Percentiles rank a stretch among this genome's conserved stretches.
Conservation (phyloP, 1,140 invertebrate genomes). For the Sitobion miscanthi region DNA sequence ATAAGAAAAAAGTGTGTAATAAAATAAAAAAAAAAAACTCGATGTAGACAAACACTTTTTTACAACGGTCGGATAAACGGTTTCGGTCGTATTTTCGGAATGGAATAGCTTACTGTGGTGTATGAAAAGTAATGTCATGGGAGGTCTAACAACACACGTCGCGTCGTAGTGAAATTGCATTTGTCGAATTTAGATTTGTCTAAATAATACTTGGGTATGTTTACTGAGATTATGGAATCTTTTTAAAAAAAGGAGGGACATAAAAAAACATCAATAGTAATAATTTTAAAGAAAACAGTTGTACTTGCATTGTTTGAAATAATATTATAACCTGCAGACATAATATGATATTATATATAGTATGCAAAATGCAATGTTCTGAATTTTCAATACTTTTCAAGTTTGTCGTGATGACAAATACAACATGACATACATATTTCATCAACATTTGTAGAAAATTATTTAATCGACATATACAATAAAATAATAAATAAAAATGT, state of each 20-base stretch:
- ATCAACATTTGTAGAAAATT: neutral
- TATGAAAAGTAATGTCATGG: constrained; percentile 2
- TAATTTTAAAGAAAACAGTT: neutral
- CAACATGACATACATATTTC: neutral
- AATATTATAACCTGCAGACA: neutral
- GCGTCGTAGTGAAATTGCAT: neutral
- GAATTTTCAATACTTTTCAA: neutral
- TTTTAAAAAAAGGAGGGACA: neutral
- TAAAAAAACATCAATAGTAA: neutral
- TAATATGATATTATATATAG: neutral
- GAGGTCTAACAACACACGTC: neutral
- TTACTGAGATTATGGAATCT: neutral
- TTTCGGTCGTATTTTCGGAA: neutral
- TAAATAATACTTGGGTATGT: neutral
- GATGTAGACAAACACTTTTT: neutral
- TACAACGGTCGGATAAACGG: neutral
- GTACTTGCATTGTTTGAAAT: neutral
- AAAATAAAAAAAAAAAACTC: constrained; percentile 26
- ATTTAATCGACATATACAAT: neutral
- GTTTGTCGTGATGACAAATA: neutral
- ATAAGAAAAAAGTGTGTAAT: neutral
- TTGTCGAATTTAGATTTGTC: constrained; percentile 10
- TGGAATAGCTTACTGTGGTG: constrained; percentile 10
- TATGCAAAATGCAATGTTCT: neutral
- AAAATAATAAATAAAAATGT: neutral